Evolutionary conservation across 2,797 vertebrate species (phyloP).

Genomic region (Megaceryle alcyon): DNA sequence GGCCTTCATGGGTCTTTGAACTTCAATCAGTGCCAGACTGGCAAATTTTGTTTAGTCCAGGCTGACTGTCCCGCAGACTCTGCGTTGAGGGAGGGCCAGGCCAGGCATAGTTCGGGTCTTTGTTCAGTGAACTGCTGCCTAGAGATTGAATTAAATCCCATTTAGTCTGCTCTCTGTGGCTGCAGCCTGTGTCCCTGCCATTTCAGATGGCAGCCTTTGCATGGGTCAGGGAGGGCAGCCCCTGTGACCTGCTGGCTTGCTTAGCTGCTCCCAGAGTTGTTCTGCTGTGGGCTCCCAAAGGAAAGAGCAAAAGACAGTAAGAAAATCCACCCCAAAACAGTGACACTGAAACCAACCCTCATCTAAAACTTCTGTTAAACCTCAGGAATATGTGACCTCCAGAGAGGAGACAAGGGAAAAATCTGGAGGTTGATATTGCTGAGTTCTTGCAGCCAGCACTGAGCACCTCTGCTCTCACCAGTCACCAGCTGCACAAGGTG

Average conservation of each 20-base stretch:
- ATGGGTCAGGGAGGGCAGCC: background rate
- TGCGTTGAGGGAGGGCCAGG: slow-evolving; percentile 52
- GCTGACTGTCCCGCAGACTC: slow-evolving; percentile 28
- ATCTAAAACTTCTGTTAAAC: background rate
- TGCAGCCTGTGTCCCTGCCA: background rate
- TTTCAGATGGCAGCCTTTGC: background rate
- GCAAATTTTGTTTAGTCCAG: slow-evolving; percentile 38
- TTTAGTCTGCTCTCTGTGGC: slow-evolving; percentile 21
- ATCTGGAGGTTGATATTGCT: background rate
- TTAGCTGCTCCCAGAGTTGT: background rate
- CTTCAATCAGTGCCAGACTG: slow-evolving; percentile 41
- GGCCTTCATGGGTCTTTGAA: slow-evolving; percentile 43
- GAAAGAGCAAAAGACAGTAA: slow-evolving; percentile 1
- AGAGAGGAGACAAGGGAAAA: background rate
- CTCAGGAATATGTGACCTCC: background rate
- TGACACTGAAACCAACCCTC: background rate
- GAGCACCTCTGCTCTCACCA: background rate
- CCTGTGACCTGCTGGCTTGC: rapidly evolving
- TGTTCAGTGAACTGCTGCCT: slow-evolving; percentile 61
- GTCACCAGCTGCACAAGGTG: rapidly evolving
- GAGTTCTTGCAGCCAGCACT: background rate
- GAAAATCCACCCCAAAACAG: background rate
- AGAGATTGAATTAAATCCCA: slow-evolving; percentile 66
- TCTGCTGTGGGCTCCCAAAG: background rate
- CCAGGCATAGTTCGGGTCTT: slow-evolving; percentile 71